Evolutionary conservation across 1,140 invertebrate species (phyloP).

Genomic region (Bombus breviceps): DNA sequence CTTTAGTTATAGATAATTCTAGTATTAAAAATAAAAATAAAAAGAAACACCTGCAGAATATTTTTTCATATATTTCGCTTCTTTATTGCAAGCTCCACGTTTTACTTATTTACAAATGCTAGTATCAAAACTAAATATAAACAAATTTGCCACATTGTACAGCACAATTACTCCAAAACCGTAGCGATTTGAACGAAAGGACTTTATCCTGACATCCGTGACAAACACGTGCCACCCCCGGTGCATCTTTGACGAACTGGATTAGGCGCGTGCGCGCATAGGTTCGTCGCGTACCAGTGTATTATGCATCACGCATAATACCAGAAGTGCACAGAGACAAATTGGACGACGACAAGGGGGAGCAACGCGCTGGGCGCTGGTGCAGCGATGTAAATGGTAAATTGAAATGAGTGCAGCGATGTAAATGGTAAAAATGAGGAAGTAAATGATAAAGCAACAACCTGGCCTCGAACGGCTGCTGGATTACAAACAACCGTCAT

Average conservation of each 20-base stretch:
- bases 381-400: too few species aligned
- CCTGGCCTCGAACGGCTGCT: neutral
- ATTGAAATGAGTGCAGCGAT: too few species aligned
- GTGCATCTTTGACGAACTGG: neutral
- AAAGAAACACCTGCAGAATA: too few species aligned
- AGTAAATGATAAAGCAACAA: constrained; percentile 51
- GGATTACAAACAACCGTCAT: constrained; percentile 22
- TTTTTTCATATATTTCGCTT: too few species aligned
- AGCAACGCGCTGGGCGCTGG: neutral
- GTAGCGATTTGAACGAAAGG: neutral
- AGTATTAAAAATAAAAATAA: too few species aligned
- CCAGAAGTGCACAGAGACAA: constrained; percentile 21
- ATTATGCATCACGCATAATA: constrained; percentile 42
- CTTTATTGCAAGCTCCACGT: too few species aligned
- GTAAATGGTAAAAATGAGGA: too few species aligned
- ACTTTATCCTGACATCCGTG: neutral
- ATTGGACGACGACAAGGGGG: constrained; percentile 20
- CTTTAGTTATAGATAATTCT: too few species aligned
- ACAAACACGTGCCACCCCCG: constrained; percentile 7
- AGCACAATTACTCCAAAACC: neutral
- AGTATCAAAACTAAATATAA: neutral
- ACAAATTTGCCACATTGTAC: neutral
- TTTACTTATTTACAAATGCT: too few species aligned
- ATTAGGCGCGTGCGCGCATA: neutral
- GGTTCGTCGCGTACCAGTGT: neutral